Conservation (phyloP, 1,140 invertebrate species). For the Trigoniulus corallinus region DNA sequence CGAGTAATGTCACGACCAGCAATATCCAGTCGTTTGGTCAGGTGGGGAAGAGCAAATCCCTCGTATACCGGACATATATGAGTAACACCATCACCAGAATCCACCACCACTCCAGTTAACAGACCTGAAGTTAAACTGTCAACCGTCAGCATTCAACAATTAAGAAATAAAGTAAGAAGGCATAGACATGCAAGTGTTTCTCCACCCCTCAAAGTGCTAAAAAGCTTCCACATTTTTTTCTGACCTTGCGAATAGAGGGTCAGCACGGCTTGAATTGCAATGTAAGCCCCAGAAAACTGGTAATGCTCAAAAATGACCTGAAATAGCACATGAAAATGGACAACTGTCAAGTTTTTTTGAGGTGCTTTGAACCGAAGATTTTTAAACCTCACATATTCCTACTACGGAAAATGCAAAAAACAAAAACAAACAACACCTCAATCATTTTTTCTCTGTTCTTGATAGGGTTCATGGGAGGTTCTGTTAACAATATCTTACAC, state of each 20-base stretch:
- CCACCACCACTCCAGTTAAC: slow-evolving; percentile 94
- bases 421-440: slow-evolving; percentile 37
- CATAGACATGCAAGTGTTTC: too few species aligned
- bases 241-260: slow-evolving; percentile 93
- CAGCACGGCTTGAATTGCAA: slow-evolving; percentile 95
- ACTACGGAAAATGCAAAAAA: too few species aligned
- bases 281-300: slow-evolving; percentile 83
- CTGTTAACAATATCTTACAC: slow-evolving; percentile 92
- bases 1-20: slow-evolving; percentile 95
- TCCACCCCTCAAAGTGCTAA: too few species aligned
- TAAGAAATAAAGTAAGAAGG: neutral
- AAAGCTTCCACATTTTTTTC: too few species aligned
- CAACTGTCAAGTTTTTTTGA: slow-evolving; percentile 93
- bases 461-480: slow-evolving; percentile 98
- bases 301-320: slow-evolving; percentile 99
- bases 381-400: too few species aligned
- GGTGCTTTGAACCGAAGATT: too few species aligned
- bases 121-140: slow-evolving; percentile 32
- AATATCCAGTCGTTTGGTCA: slow-evolving; percentile 88
- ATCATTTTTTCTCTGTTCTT: slow-evolving; percentile 99
- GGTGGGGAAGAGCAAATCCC: slow-evolving; percentile 86
- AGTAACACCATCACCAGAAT: slow-evolving; percentile 97
- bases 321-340: slow-evolving; percentile 9
- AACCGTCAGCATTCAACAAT: neutral
- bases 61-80: slow-evolving; percentile 99